phyloP scores from a whole-genome alignment of 2,888 invertebrate genomes.

The Caenorhabditis sinica region DNA sequence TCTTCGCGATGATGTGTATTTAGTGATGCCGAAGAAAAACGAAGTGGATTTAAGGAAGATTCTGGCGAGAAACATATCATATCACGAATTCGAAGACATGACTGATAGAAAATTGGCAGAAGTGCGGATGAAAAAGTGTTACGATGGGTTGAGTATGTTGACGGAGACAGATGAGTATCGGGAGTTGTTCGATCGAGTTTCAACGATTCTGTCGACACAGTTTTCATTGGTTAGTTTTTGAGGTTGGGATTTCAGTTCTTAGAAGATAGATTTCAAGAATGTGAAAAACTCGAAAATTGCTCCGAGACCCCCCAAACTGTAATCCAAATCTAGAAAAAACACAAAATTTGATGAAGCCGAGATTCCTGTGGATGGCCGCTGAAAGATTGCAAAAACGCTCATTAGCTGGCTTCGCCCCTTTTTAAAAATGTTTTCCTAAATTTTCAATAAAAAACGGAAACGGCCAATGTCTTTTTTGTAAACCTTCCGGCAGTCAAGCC shows the following conservation, averaged over 20 bases:
- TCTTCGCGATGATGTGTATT: slow-evolving; percentile 47
- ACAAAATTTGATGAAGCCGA: not conserved
- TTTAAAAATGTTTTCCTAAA: too few relatives aligned
- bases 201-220: slow-evolving; percentile 51
- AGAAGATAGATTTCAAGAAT: too few relatives aligned
- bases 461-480: too few relatives aligned
- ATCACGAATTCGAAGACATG: slow-evolving; percentile 42
- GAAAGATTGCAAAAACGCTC: too few relatives aligned
- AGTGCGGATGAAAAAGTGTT: slow-evolving; percentile 36
- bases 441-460: too few relatives aligned
- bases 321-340: too few relatives aligned
- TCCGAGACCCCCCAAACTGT: too few relatives aligned
- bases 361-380: too few relatives aligned
- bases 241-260: not conserved
- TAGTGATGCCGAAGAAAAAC: slow-evolving; percentile 41
- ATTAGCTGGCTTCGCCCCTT: too few relatives aligned
- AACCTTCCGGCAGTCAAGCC: too few relatives aligned
- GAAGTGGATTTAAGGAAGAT: slow-evolving; percentile 39
- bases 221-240: slow-evolving; percentile 35
- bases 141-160: slow-evolving; percentile 52
- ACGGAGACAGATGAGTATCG: slow-evolving; percentile 47
- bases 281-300: too few relatives aligned
- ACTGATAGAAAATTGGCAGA: slow-evolving; percentile 26
- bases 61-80: slow-evolving; percentile 21
- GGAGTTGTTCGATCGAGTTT: slow-evolving; percentile 19